Evolutionary conservation across 2,113 vertebrate species (phyloP), one percentile per base, ranked within the genome.

Genomic region (Camelus bactrianus): DNA sequence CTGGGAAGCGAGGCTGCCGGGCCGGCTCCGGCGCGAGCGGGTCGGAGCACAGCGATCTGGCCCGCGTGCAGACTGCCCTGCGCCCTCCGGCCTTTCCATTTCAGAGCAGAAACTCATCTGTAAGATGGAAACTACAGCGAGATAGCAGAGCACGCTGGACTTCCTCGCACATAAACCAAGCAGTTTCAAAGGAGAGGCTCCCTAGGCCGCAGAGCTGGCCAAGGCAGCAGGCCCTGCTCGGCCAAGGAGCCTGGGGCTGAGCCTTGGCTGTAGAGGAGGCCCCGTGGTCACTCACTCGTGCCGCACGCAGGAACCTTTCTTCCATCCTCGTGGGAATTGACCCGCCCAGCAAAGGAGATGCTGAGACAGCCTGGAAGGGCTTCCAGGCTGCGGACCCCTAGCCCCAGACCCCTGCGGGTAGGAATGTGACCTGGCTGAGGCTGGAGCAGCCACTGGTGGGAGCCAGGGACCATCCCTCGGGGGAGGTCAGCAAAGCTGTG

Each of bases 351-450:
- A 12, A 17, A 15, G 3, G 14, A 20, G 14, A 5, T 0, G 11
- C 26, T 2, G 0, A 5, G 11, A 24, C 0, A 0, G 5, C 46
- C 7, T 0, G 0, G 60, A 6, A 52, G 6, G 38, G 32, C 50
- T 24, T 19, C 0, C 26, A 3, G 54, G 2, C 52, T 1, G 17
- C 16, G 8, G 48, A 2, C 20, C 28, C 67, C 32, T 2, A 3
- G 13, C 8, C 22, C 3, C 4, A 2, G 20, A 13, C 3, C 26
- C 20, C 30, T 12, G 28, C 0, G 0, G 26, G n/a, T 52, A 30
- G 5, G 19, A 6, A 14, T 6, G 3, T 42, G 46, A n/a, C 16
- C 76, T 10, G 6, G 19, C 62, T 1, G 7, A 28, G 35, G 35
- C 10, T 6, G 48, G 69, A 6, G 16, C 30, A 2, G 32, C 2